Evolutionary conservation across 2,113 vertebrate genomes (phyloP), one percentile per base, ranked within the genome.

Genomic region (Cricetomys ansorgei): DNA sequence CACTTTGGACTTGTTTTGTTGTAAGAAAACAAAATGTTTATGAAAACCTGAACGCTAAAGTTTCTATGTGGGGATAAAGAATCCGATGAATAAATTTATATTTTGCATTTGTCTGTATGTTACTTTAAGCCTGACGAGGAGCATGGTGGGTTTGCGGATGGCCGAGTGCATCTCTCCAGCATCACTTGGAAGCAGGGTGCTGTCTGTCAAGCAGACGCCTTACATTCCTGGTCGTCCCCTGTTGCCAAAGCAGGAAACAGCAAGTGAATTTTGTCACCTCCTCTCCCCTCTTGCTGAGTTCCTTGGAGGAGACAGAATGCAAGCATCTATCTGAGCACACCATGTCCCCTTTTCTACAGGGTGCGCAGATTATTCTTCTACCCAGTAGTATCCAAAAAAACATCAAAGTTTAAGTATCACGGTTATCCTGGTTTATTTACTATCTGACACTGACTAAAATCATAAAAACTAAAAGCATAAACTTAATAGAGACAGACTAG

Each of bases 21-120:
- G 57, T 65, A 92, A 91, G 25, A 79, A 23, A 87, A 91, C n/a
- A n/a, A 95, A 95, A 43, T 90, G 86, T 12, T 72, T 85, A 15
- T 91, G 37, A 92, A 83, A 53, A 25, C 59, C 43, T 76, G 13
- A 62, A 67, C 4, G 7, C 90, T 88, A 84, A 96, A 87, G 77
- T 89, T 96, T 92, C 15, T 93, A 89, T 80, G 92, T 89, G 76
- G 34, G 89, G 85, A 86, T n/a, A n/a, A 89, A 65, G 59, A 34
- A 80, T 87, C 21, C 10, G 45, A 21, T 84, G 89, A 97, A 96
- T 97, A 97, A 98, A 97, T 59, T 94, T 96, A 23, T 94, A 89
- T 95, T 98, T 97, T 84, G 15, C n/a, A 92, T 70, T 92, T 97
- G 45, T 93, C 21, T 29, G 43, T 53, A 19, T 86, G 25, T 83